Base-by-base conservation (phyloP, 2,113 vertebrate genomes). In the Amphiprion percula region DNA sequence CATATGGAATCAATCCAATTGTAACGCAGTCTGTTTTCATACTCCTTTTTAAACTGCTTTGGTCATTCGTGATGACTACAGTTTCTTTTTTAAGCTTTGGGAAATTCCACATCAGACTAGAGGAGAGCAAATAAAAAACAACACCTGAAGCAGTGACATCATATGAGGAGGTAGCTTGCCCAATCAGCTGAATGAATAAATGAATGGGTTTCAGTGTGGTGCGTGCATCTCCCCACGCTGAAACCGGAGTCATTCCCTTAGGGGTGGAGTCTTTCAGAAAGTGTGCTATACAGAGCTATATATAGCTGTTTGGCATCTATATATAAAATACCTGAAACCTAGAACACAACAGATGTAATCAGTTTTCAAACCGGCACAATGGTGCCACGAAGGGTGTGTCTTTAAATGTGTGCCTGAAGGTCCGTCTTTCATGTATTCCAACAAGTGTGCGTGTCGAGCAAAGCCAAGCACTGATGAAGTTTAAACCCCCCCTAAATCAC, bases 61-160 rank as follows among this genome's bases (percentile, higher is more conserved):
- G 74, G 53, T 87, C 61, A 24, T 61, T 52, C 7, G 2, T 2
- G 16, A 47, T 79, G 77, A 86, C 73, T 68, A 65, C 50, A 77
- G 63, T 75, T 82, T 76, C 66, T 49, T 26, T 74, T 84, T 82
- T 41, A 65, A 63, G 15, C 21, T 56, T 9, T 24, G 63, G 61
- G 73, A 59, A 85, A 77, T 77, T 84, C 59, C 71, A 52, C 68
- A 53, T 54, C 23, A 74, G 59, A 21, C 21, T 14, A 15, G 23
- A 80, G 55, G 14, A 54, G 62, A 84, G 68, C 44, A 63, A 85
- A 86, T 37, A 37, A 37, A 56, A 82, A 49, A 82, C 75, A 87
- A 68, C 73, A 85, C 75, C 89, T 77, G 81, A 91, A 50, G 10
- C 16, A 5, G 70, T 90, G 90, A 92, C 79, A 46, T 89, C 87